Percentiles rank a stretch among this genome's conserved stretches.
These are phyloP conservation scores for Rotaria socialis DNA, from an alignment of 2,888 invertebrate species.

Conservation along the genomic window DNA sequence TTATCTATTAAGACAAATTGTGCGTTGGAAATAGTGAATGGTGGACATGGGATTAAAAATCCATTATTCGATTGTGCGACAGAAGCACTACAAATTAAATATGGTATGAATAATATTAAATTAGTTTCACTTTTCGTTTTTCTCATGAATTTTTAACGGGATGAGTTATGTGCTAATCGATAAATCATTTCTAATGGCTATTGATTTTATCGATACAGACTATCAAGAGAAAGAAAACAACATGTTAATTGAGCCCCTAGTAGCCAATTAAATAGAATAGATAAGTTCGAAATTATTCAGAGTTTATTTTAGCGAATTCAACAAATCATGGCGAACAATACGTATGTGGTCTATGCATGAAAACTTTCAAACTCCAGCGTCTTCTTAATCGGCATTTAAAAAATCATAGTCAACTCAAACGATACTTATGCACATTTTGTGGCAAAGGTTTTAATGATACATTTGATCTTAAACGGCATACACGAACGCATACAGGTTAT, in stretches of 20 bases:
- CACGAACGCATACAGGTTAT: conserved; percentile 84
- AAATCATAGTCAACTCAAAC: conserved; percentile 95
- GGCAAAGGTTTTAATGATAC: conserved; percentile 99
- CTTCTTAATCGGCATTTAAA: conserved; percentile 96
- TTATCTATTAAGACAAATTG: neutral
- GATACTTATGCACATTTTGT: conserved; percentile 96
- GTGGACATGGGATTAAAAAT: conserved; percentile 36
- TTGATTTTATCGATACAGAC: too few species aligned
- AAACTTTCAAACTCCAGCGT: conserved; percentile 58
- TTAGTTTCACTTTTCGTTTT: neutral
- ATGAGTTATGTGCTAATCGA: neutral
- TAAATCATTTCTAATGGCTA: neutral
- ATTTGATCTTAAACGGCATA: conserved; percentile 96
- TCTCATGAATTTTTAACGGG: neutral
- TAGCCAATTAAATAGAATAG: too few species aligned
- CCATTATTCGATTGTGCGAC: conserved; percentile 32
- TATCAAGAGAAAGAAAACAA: too few species aligned
- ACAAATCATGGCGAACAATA: conserved; percentile 15
- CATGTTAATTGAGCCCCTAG: too few species aligned
- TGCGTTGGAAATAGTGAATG: conserved; percentile 10
- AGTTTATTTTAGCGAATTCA: neutral
- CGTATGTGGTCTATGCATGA: conserved; percentile 42
- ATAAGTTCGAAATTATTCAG: neutral
- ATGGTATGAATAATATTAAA: conserved; percentile 8
- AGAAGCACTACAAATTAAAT: conserved; percentile 33